A percentile compares a stretch with the other conserved stretches of the same genome.
Conservation (phyloP, 1,140 invertebrate genomes). For the Camponotus pennsylvanicus region DNA sequence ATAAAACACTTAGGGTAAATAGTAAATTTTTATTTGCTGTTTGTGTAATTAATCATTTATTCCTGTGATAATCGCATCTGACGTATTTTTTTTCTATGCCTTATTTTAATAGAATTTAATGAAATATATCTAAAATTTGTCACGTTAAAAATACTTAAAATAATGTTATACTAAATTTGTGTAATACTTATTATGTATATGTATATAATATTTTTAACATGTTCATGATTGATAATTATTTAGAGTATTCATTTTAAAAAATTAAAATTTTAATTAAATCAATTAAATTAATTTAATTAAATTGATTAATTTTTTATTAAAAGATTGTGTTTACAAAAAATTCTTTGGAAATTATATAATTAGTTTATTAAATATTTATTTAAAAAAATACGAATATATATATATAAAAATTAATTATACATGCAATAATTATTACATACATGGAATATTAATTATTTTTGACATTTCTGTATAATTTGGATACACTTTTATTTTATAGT, state of each 20-base stretch:
- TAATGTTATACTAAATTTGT: no score
- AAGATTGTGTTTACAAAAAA: not conserved
- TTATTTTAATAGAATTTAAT: not conserved
- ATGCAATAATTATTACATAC: not conserved
- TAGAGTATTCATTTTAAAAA: not conserved
- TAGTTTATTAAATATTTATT: constrained; percentile 9
- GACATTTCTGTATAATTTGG: not conserved
- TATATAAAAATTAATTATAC: not conserved
- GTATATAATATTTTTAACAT: not conserved
- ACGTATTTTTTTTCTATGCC: not conserved
- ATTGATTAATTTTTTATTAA: no score
- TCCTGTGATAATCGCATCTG: not conserved
- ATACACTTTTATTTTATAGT: constrained; percentile 9
- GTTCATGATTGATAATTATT: not conserved
- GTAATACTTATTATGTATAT: not conserved
- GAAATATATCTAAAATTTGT: not conserved
- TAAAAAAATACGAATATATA: not conserved
- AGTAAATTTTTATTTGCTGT: not conserved
- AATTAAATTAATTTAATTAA: no score
- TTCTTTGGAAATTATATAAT: not conserved
- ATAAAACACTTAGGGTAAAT: no score
- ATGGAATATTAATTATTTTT: not conserved
- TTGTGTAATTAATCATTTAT: constrained; percentile 9
- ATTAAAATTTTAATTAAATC: not conserved
- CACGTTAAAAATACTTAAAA: no score